Conservation (phyloP, 2,113 vertebrate species). For the Lipotes vexillifer region DNA sequence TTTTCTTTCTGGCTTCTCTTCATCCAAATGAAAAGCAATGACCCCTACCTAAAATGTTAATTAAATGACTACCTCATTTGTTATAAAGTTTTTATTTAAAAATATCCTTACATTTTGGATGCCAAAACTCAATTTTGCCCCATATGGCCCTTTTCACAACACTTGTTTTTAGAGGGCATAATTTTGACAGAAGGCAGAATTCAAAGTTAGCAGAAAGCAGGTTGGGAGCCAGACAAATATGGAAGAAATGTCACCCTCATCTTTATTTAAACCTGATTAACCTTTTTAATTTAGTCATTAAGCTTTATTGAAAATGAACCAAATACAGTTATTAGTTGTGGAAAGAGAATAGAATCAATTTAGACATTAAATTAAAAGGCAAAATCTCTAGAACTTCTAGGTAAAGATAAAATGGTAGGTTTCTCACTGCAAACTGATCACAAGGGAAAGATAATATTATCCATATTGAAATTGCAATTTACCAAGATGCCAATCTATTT, state of each 20-base stretch:
- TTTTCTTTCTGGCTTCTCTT: slow-evolving; percentile 52
- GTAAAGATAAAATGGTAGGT: slow-evolving; percentile 53
- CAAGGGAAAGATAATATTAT: slow-evolving; percentile 31
- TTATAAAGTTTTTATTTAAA: slow-evolving; percentile 52
- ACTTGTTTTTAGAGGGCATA: slow-evolving; percentile 54
- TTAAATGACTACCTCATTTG: slow-evolving; percentile 54
- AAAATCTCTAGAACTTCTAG: slow-evolving; percentile 55
- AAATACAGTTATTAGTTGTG: slow-evolving; percentile 59
- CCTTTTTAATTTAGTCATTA: slow-evolving; percentile 73
- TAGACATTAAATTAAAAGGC: slow-evolving; percentile 64
- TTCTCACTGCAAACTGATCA: slow-evolving; percentile 39
- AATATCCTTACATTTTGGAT: slow-evolving; percentile 49
- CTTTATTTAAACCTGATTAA: slow-evolving; percentile 75
- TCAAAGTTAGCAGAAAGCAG: slow-evolving; percentile 58
- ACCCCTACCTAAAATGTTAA: slow-evolving; percentile 62
- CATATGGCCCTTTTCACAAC: slow-evolving; percentile 36
- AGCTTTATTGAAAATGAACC: slow-evolving; percentile 68
- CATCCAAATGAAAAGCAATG: slow-evolving; percentile 51
- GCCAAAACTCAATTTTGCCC: slow-evolving; percentile 37
- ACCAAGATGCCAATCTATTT: neutral
- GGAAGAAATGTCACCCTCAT: slow-evolving; percentile 66
- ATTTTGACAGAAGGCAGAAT: slow-evolving; percentile 52
- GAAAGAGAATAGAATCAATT: slow-evolving; percentile 64
- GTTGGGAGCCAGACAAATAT: slow-evolving; percentile 57
- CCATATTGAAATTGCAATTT: slow-evolving; percentile 55